Evolutionary conservation across 2,113 vertebrate genomes (phyloP).

Genomic region (Beaufortia kweichowensis): DNA sequence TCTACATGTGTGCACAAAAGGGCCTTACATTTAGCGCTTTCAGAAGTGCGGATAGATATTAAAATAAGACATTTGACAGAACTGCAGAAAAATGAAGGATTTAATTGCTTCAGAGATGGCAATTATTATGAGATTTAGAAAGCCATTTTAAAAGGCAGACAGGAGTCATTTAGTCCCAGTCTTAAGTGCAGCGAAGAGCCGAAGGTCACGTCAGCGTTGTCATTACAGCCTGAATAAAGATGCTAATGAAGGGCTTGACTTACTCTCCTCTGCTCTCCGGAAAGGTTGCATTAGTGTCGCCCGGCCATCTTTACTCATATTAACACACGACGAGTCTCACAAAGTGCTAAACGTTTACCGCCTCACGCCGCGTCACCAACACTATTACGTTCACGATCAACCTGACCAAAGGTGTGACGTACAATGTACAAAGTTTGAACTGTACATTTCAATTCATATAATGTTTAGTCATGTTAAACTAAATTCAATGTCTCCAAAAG

Average conservation of each 20-base stretch:
- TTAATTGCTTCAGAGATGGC: conserved; percentile 77
- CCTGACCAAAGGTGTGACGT: conserved; percentile 39
- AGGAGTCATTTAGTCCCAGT: conserved; percentile 65
- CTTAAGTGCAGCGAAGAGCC: conserved; percentile 67
- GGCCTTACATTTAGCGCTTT: conserved; percentile 58
- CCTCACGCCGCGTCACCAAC: conserved; percentile 40
- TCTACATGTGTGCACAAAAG: conserved; percentile 66
- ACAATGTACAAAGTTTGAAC: conserved; percentile 44
- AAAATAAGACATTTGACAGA: conserved; percentile 71
- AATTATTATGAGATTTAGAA: conserved; percentile 74
- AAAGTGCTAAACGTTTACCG: conserved; percentile 49
- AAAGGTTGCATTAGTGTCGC: conserved; percentile 58
- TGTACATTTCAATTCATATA: not conserved
- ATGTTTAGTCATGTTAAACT: too few relatives aligned
- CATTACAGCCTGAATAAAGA: conserved; percentile 69
- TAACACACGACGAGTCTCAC: conserved; percentile 37
- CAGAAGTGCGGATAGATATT: conserved; percentile 61
- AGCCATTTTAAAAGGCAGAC: conserved; percentile 69
- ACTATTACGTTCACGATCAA: conserved; percentile 48
- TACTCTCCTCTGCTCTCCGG: conserved; percentile 53
- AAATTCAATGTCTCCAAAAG: too few relatives aligned
- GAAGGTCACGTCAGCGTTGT: conserved; percentile 69
- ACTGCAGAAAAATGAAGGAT: conserved; percentile 67
- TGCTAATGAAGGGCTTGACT: conserved; percentile 71
- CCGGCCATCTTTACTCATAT: conserved; percentile 51